Conservation (phyloP, 1,140 invertebrate species). For the Nilaparvata lugens region DNA sequence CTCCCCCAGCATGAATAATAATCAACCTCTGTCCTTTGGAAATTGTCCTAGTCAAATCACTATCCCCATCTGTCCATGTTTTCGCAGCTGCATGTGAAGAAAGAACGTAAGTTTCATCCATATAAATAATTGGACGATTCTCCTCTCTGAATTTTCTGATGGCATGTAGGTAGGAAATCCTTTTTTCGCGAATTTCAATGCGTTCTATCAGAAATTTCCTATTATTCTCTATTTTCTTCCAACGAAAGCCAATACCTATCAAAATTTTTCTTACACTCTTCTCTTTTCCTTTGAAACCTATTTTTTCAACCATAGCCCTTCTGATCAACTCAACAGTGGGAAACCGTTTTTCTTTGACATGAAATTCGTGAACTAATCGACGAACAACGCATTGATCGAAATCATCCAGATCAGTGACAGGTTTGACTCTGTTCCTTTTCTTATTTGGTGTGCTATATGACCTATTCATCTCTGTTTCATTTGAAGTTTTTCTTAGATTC, state of each 20-base stretch:
- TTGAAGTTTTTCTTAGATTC: neutral
- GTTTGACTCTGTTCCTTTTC: neutral
- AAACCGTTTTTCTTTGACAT: constrained; percentile 10
- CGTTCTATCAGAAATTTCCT: constrained; percentile 12
- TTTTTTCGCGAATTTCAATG: constrained; percentile 6
- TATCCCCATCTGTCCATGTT: constrained; percentile 8
- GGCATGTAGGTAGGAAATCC: constrained; percentile 5
- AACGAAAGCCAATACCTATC: constrained; percentile 7
- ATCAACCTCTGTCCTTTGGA: constrained; percentile 2
- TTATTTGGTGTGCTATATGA: constrained; percentile 12
- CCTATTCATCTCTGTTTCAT: neutral
- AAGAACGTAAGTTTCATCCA: constrained; percentile 7
- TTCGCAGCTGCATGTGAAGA: neutral
- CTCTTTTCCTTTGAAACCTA: constrained; percentile 12
- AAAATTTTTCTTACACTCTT: constrained; percentile 4
- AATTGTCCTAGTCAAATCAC: neutral
- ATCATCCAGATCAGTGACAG: neutral
- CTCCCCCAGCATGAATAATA: constrained; percentile 10
- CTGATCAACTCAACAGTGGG: neutral
- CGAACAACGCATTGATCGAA: constrained; percentile 7
- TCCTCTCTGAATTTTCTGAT: constrained; percentile 6
- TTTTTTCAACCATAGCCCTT: constrained; percentile 1
- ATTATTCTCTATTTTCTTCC: constrained; percentile 10
- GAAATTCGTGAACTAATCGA: constrained; percentile 4
- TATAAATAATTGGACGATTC: constrained; percentile 11